phyloP scores from a whole-genome alignment of 1,140 invertebrate genomes.

The Theocolax elegans region DNA sequence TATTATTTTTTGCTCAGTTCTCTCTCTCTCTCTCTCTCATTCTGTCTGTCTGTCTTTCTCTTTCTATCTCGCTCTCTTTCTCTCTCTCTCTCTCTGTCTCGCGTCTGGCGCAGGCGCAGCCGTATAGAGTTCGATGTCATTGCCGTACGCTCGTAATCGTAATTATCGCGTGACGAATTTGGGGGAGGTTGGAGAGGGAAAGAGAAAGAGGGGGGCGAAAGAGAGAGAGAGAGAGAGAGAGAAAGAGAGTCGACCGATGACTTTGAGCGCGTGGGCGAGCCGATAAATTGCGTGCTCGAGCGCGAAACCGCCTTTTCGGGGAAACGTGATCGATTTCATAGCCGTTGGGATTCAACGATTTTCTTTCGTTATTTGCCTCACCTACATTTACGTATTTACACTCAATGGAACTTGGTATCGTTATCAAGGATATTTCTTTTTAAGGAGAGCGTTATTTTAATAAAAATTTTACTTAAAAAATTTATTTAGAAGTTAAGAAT shows the following conservation, averaged over 20 bases:
- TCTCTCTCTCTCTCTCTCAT: not conserved
- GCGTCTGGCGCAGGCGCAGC: not conserved
- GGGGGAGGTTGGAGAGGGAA: not conserved
- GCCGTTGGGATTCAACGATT: not conserved
- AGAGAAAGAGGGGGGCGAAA: no score
- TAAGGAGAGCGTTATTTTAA: no score
- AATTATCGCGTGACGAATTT: slow-evolving; percentile 36
- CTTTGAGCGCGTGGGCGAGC: slow-evolving; percentile 27
- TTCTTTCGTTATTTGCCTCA: not conserved
- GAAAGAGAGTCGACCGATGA: not conserved
- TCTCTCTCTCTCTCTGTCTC: no score
- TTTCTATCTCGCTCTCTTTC: no score
- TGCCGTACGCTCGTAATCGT: slow-evolving; percentile 32
- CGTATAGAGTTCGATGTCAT: slow-evolving; percentile 32
- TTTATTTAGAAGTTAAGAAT: no score
- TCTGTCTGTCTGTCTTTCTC: no score
- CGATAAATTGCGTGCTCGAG: slow-evolving; percentile 19
- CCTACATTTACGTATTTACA: no score
- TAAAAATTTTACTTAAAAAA: no score
- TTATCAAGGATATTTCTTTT: no score
- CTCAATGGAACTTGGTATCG: no score
- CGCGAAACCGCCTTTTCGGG: not conserved
- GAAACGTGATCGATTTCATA: slow-evolving; percentile 1
- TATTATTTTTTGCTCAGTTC: not conserved
- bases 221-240: not conserved